These are phyloP conservation scores for Notiomystis cincta DNA, from an alignment of 2,113 vertebrate species.

Conservation along the genomic window DNA sequence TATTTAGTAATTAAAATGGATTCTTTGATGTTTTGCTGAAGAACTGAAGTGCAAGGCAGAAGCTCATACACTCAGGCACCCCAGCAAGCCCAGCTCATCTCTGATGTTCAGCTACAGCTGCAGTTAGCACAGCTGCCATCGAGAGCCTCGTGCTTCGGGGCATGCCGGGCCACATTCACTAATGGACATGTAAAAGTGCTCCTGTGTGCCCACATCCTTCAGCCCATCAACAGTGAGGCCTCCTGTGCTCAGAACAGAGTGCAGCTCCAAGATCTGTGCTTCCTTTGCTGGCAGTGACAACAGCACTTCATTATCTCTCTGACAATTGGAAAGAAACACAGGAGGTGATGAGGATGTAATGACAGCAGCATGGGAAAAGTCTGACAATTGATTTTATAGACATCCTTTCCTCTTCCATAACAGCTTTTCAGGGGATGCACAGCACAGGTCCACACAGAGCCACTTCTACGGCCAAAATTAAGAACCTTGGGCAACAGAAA, in stretches of 20 bases:
- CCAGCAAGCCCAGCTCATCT: neutral
- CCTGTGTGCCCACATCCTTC: neutral
- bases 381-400: neutral
- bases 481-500: neutral
- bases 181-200: fast-evolving
- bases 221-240: fast-evolving
- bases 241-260: neutral
- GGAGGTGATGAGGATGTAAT: neutral
- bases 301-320: neutral
- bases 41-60: neutral
- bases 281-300: neutral
- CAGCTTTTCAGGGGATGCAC: neutral
- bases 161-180: neutral
- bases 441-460: neutral
- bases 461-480: neutral
- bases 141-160: fast-evolving
- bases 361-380: neutral
- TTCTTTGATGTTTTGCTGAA: neutral
- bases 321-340: neutral
- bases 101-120: neutral
- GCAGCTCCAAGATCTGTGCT: neutral
- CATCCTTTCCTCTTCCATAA: neutral
- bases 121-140: fast-evolving
- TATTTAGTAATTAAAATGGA: neutral
- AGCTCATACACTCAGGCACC: neutral